phyloP scores from a whole-genome alignment of 1,140 invertebrate genomes.

The Pseudomyrmex cubaensis region DNA sequence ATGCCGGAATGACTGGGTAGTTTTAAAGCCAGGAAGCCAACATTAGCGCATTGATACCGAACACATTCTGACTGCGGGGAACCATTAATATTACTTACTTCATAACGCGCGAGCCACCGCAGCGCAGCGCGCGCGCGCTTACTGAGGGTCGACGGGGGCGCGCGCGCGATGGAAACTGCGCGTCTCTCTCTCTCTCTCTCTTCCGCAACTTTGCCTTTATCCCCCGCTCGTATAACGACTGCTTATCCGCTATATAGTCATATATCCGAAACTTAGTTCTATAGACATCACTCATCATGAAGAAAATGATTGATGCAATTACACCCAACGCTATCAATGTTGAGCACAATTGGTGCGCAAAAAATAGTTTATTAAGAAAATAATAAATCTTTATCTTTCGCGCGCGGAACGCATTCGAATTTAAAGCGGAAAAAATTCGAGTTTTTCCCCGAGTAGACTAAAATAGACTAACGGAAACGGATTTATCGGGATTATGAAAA shows the following conservation, averaged over 20 bases:
- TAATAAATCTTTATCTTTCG: background rate
- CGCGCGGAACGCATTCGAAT: background rate
- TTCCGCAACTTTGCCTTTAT: conserved; percentile 44
- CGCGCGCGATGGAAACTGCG: conserved; percentile 42
- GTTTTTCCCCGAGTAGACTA: conserved; percentile 54
- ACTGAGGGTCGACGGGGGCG: conserved; percentile 50
- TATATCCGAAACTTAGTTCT: conserved; percentile 40
- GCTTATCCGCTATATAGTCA: conserved; percentile 49
- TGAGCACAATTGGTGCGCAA: too few species aligned
- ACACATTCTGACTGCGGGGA: conserved; percentile 75
- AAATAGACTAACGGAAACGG: conserved; percentile 83
- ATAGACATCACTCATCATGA: conserved; percentile 19
- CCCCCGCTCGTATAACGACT: conserved; percentile 7
- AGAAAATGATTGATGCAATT: conserved; percentile 14
- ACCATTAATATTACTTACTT: conserved; percentile 85
- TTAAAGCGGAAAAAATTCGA: conserved; percentile 48
- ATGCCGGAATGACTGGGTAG: conserved; percentile 85
- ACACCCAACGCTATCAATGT: background rate
- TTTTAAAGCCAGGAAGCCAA: conserved; percentile 85
- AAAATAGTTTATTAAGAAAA: too few species aligned
- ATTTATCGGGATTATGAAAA: conserved; percentile 82
- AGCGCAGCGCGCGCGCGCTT: background rate
- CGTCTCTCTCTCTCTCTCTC: conserved; percentile 27
- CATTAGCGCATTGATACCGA: conserved; percentile 84
- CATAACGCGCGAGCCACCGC: conserved; percentile 66